Base-by-base conservation (phyloP, 2,888 invertebrate species). In the Harmothoe impar region DNA sequence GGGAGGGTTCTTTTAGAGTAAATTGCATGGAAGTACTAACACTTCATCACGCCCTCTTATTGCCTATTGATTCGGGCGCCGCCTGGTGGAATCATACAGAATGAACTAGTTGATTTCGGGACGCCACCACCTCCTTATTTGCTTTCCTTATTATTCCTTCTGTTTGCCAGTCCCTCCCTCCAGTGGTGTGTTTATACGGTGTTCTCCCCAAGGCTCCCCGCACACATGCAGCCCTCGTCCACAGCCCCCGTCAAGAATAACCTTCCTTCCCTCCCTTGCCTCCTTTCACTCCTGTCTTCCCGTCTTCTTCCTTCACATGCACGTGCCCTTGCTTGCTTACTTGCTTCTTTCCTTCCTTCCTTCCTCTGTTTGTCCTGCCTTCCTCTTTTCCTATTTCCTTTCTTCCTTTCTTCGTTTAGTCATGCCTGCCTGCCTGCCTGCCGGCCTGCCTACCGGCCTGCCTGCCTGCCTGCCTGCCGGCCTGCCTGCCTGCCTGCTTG, bases 11-110 rank as follows among this genome's bases (percentile, higher is more conserved):
- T 72, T 29, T 29, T 72, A 72, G 72, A 29, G 29, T 25, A 72
- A 72, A 72, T 72, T 72, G 72, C 72, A 72, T 25, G 72, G 29
- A 25, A 29, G 29, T 29, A 29, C 72, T 72, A 15, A 72, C 72
- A 29, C 31, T 72, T 72, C 72, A 72, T 17, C 72, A 25, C 29
- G 72, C 72, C 5, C 72, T 29, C 29, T 72, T 72, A 72, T 72
- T 72, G 72, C 72, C 72, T 72, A 72, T 72, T 72, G 72, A 72
- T 72, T 72, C 72, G 25, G 1, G 31, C 29, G 72, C 25, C 72
- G 72, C 72, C 29, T 29, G 20, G 72, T 72, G 20, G 72, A 72
- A 72, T 72, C 72, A 72, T 72, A 72, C 29, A 72, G 31, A 72
- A 72, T 0, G 29, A 72, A 72, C 72, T 25, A 29, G 72, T 72